phyloP scores from a whole-genome alignment of 2,797 vertebrate genomes.

The Poeciliopsis paucimaculata region DNA sequence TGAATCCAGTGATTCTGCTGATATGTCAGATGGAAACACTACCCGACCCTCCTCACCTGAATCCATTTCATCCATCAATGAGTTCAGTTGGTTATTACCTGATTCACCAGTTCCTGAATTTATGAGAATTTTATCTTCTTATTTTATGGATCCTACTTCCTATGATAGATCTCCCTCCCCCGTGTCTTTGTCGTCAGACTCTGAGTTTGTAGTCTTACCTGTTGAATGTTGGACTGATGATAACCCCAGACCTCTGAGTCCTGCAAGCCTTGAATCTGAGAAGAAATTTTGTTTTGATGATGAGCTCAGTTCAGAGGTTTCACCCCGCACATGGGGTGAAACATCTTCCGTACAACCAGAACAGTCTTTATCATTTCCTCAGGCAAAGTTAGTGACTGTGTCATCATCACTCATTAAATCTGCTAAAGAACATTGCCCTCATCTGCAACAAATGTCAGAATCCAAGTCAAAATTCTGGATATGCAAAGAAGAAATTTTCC shows the following conservation, averaged over 20 bases:
- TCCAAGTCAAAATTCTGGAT: slow-evolving; percentile 19
- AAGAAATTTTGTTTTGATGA: slow-evolving; percentile 35
- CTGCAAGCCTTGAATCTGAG: slow-evolving; percentile 62
- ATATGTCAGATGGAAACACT: slow-evolving; percentile 36
- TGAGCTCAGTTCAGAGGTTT: slow-evolving; percentile 28
- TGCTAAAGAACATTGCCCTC: slow-evolving; percentile 18
- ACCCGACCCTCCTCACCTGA: slow-evolving; percentile 66
- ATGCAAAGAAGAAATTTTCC: slow-evolving; percentile 18
- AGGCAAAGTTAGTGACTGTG: not conserved
- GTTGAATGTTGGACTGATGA: slow-evolving; percentile 69
- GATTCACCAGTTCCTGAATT: slow-evolving; percentile 77
- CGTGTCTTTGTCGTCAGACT: slow-evolving; percentile 68
- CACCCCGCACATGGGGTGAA: slow-evolving; percentile 39
- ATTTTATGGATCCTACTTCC: slow-evolving; percentile 54
- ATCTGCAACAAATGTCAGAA: slow-evolving; percentile 16
- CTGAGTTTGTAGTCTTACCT: slow-evolving; percentile 62
- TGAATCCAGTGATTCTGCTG: slow-evolving; percentile 54
- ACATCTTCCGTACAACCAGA: slow-evolving; percentile 33
- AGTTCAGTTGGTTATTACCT: slow-evolving; percentile 62
- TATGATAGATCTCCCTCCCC: slow-evolving; percentile 65
- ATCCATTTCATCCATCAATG: slow-evolving; percentile 64
- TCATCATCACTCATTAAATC: slow-evolving; percentile 1
- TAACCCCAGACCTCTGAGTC: slow-evolving; percentile 61
- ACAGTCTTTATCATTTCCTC: slow-evolving; percentile 7
- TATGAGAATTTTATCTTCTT: slow-evolving; percentile 71